A percentile compares a stretch with the other conserved stretches of the same genome.
These are phyloP conservation scores for Archips xylosteana DNA, from an alignment of 2,888 invertebrate genomes.

Conservation along the genomic window DNA sequence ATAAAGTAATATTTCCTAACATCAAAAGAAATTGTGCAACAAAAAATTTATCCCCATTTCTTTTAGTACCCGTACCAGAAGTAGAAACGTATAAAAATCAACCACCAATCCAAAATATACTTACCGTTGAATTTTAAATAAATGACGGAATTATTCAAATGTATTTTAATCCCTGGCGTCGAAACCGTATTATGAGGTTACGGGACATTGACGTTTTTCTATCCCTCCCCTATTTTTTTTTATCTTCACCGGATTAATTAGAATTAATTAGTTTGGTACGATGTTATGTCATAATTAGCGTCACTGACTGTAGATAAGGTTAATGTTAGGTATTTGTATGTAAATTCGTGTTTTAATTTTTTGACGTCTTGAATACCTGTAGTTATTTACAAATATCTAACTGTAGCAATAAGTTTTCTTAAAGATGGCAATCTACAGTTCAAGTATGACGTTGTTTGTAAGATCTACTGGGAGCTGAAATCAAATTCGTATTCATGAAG, in stretches of 20 bases:
- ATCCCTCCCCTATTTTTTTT: conserved; percentile 61
- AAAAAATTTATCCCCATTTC: background rate
- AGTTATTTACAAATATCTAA: no score
- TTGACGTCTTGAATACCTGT: background rate
- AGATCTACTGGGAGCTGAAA: background rate
- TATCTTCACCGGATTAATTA: conserved; percentile 65
- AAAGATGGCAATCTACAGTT: no score
- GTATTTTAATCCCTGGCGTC: conserved; percentile 57
- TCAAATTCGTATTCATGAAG: background rate
- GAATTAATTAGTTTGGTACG: conserved; percentile 65
- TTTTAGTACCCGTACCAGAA: conserved; percentile 1
- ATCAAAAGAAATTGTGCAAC: background rate
- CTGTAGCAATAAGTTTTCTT: no score
- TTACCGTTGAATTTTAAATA: conserved; percentile 36
- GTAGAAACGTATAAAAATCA: conserved; percentile 12
- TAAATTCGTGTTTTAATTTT: conserved; percentile 4
- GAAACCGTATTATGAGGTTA: conserved; percentile 68
- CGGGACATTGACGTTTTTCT: conserved; percentile 72
- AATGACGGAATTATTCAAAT: conserved; percentile 41
- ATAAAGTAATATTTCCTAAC: background rate
- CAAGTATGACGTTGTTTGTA: background rate
- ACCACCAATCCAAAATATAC: conserved; percentile 17
- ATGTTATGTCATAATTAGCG: conserved; percentile 28
- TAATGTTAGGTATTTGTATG: background rate
- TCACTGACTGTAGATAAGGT: conserved; percentile 18